These are phyloP conservation scores for Adelges cooleyi DNA, from an alignment of 1,140 invertebrate genomes.

Conservation along the genomic window DNA sequence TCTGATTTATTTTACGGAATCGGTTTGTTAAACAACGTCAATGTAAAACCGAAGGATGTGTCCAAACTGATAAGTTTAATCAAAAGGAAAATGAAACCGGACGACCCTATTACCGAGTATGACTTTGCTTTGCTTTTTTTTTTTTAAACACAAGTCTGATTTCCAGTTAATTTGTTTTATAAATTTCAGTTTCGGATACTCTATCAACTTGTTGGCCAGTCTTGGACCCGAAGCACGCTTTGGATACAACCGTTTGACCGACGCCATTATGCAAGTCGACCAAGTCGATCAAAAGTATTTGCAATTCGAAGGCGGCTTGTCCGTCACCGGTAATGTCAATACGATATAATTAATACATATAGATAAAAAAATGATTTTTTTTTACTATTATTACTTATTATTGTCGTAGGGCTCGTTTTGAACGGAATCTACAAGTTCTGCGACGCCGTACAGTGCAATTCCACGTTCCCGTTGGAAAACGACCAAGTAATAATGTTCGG, in stretches of 20 bases:
- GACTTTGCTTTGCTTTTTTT: not conserved
- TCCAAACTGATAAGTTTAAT: conserved; percentile 8
- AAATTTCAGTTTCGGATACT: conserved; percentile 59
- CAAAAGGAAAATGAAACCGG: conserved; percentile 8
- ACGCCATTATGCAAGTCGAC: conserved; percentile 85
- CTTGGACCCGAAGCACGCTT: conserved; percentile 54
- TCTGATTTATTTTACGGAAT: conserved; percentile 29
- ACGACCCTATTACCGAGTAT: conserved; percentile 4
- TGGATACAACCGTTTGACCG: conserved; percentile 71
- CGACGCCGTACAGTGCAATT: conserved; percentile 53
- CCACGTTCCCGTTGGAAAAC: conserved; percentile 48
- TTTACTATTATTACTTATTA: not conserved
- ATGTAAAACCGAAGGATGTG: conserved; percentile 18
- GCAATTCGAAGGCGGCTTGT: conserved; percentile 84
- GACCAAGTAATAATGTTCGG: conserved; percentile 81
- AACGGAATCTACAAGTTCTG: conserved; percentile 63
- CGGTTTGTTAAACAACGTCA: not conserved
- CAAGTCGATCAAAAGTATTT: conserved; percentile 79
- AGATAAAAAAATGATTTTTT: not conserved
- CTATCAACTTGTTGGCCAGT: conserved; percentile 64
- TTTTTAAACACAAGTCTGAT: too few relatives aligned
- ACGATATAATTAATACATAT: not conserved
- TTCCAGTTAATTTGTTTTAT: not conserved
- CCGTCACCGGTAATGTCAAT: conserved; percentile 35
- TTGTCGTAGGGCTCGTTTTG: conserved; percentile 48